Evolutionary conservation across 2,888 invertebrate species (phyloP).

Genomic region (Alcis repandata): DNA sequence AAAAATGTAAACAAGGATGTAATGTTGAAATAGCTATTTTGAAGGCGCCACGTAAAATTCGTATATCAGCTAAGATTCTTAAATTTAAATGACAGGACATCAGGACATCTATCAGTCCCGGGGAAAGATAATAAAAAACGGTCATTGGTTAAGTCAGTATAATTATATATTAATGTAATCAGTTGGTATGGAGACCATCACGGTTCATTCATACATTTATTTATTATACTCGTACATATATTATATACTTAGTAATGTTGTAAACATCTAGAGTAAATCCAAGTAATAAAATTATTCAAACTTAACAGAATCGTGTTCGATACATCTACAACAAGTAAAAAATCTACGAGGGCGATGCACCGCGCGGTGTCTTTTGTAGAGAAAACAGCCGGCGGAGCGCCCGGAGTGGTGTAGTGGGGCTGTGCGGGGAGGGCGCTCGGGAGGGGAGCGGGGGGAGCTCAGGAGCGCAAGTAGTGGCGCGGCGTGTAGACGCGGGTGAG

Average conservation of each 20-base stretch:
- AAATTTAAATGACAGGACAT: no score
- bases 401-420: neutral
- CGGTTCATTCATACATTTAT: neutral
- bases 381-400: neutral
- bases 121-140: no score
- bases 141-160: no score
- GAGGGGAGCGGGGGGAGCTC: constrained; percentile 63
- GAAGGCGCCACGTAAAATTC: no score
- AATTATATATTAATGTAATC: no score
- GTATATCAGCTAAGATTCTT: no score
- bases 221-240: neutral
- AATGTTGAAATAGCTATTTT: no score
- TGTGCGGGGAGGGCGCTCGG: neutral
- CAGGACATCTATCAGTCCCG: no score
- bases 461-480: constrained; percentile 55
- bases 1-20: no score
- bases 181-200: no score
- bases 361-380: neutral
- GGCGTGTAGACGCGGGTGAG: constrained; percentile 75
- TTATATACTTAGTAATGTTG: neutral
- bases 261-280: neutral
- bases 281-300: constrained; percentile 17
- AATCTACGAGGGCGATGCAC: neutral
- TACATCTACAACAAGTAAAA: neutral
- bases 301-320: constrained; percentile 31